Evolutionary conservation across 2,888 invertebrate species (phyloP).

Genomic region (Timandra comae): DNA sequence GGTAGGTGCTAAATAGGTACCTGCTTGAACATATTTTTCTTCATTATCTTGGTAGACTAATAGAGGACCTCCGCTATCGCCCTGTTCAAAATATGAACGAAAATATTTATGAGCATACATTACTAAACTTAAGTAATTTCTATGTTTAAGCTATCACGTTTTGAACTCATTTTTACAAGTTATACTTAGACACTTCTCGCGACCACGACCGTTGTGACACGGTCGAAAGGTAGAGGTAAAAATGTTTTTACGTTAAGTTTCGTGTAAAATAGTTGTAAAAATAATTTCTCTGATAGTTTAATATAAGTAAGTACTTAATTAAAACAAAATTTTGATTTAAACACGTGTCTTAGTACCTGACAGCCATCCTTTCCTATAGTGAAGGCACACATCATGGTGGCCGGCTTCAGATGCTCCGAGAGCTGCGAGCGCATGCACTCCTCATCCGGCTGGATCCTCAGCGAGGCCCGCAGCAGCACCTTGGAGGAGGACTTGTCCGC

Average conservation of each 20-base stretch:
- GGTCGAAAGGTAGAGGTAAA: too few relatives aligned
- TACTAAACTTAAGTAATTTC: too few relatives aligned
- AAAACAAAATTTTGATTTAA: too few relatives aligned
- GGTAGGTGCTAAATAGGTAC: too few relatives aligned
- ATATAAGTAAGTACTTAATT: too few relatives aligned
- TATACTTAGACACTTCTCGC: too few relatives aligned
- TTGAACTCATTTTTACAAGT: too few relatives aligned
- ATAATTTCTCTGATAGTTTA: neutral
- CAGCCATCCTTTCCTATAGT: constrained; percentile 78
- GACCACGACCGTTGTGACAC: too few relatives aligned
- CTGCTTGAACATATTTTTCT: constrained; percentile 77
- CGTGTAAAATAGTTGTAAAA: neutral
- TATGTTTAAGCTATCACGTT: too few relatives aligned
- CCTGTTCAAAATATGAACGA: constrained; percentile 61
- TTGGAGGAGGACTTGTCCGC: constrained; percentile 60
- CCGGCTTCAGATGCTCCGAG: constrained; percentile 60
- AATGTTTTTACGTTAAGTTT: neutral
- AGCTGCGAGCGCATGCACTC: constrained; percentile 59
- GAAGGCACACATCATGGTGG: constrained; percentile 79
- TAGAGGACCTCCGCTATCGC: constrained; percentile 82
- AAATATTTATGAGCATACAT: constrained; percentile 10
- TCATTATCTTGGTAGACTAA: constrained; percentile 69
- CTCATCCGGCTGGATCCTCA: constrained; percentile 58
- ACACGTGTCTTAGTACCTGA: constrained; percentile 68
- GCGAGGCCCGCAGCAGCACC: constrained; percentile 59